Evolutionary conservation across 2,888 invertebrate genomes (phyloP), one percentile per base, ranked within the genome.

Genomic region (Beris morrisii): DNA sequence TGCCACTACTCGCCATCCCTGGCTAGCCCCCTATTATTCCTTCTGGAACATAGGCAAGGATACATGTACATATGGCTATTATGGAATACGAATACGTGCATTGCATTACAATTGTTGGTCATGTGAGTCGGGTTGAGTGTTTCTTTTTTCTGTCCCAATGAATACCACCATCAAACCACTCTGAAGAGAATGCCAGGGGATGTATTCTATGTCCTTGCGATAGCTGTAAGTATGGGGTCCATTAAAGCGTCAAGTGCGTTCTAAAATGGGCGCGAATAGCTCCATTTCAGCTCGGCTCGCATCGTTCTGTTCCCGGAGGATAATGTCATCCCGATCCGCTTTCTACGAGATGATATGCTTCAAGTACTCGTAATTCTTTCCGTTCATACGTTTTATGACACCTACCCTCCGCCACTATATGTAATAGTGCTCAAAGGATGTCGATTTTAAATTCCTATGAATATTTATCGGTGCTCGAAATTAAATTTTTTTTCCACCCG

Each of bases 391-490:
- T 68, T 68, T 68, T 66, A 68, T 66, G 68, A 64, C 64, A 64
- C 58, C 46, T 64, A 66, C 58, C 66, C 54, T 61, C 13, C 32
- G 52, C 61, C 61, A 56, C 53, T 38, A 55, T 22, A 38, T 22
- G 22, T 22, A 22, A 22, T 22, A 44, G 30, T 44, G 31, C 13
- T 66, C 58, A 65, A 68, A 63, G 63, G 66, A 68, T 69, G 69
- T 69, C 68, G 53, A 69, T 69, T 69, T 69, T 66, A 68, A 69
- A 69, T 69, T 69, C 68, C 69, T 66, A 69, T 69, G 69, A 69
- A 69, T 69, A 69, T 69, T 69, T 69, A 69, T 69, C 66, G 67
- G 46, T 45, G 61, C 58, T 63, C 65, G 61, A 69, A 69, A 69
- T 69, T 66, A 68, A 69, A 69, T 68, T 68, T 68, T 69, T 69